Conservation (phyloP, 2,888 invertebrate genomes). For the Eulithis testata region DNA sequence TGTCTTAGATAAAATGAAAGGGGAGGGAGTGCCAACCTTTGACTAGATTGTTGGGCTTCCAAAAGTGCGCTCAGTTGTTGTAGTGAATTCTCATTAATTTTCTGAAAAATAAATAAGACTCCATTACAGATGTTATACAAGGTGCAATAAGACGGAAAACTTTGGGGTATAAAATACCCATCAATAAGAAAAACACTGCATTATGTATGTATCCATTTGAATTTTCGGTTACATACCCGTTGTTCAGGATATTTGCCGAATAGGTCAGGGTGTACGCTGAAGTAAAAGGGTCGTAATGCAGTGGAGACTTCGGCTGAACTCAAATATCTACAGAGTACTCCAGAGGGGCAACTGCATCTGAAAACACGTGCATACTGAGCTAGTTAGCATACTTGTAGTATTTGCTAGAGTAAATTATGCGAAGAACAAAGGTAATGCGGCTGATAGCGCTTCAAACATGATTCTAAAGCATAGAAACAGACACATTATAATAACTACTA, state of each 20-base stretch:
- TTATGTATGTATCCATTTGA: neutral
- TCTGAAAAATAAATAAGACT: conserved; percentile 77
- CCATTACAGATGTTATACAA: neutral
- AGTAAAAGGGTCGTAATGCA: conserved; percentile 96
- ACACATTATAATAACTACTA: too few relatives aligned
- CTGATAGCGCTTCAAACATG: too few relatives aligned
- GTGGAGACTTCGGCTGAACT: conserved; percentile 94
- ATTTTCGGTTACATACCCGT: conserved; percentile 84
- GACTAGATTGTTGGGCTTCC: conserved; percentile 89
- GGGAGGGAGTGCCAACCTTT: conserved; percentile 83
- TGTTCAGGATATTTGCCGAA: conserved; percentile 96
- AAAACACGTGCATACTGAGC: conserved; percentile 4
- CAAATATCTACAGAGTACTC: conserved; percentile 71
- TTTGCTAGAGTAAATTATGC: too few relatives aligned
- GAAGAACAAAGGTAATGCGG: too few relatives aligned
- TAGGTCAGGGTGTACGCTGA: conserved; percentile 97
- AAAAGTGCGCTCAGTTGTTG: conserved; percentile 94
- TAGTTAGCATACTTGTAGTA: neutral
- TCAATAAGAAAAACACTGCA: too few relatives aligned
- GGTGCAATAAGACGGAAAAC: too few relatives aligned
- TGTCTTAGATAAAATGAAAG: conserved; percentile 92
- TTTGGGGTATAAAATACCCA: too few relatives aligned
- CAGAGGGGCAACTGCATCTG: conserved; percentile 56
- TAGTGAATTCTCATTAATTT: conserved; percentile 94
- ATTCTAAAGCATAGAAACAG: too few relatives aligned